Conservation (phyloP, 2,797 vertebrate genomes). For the Schizopygopsis pylzovi region DNA sequence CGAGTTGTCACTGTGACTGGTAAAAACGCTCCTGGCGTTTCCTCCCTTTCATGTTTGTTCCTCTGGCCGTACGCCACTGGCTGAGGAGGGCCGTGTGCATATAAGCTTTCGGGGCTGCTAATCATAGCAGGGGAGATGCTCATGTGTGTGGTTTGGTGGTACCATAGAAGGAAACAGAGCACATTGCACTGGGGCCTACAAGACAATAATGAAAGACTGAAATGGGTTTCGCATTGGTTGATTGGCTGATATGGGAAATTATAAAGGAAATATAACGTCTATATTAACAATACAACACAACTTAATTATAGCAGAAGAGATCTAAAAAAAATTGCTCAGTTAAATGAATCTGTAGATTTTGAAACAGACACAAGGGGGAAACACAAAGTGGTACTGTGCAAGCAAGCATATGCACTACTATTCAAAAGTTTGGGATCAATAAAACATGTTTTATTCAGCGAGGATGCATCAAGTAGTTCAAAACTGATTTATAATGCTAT, state of each 20-base stretch:
- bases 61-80: conserved; percentile 56
- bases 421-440: neutral
- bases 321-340: neutral
- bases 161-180: neutral
- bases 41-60: conserved; percentile 48
- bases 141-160: conserved; percentile 24
- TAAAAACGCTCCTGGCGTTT: conserved; percentile 44
- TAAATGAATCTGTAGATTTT: neutral
- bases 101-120: conserved; percentile 71
- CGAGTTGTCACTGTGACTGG: conserved; percentile 1
- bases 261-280: neutral
- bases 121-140: conserved; percentile 70
- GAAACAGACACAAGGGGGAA: neutral
- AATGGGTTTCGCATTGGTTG: neutral
- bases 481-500: neutral
- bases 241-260: neutral
- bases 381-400: neutral
- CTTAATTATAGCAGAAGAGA: neutral
- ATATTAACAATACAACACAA: neutral
- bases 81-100: conserved; percentile 55
- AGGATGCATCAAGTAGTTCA: neutral
- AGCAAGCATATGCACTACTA: neutral
- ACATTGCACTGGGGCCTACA: conserved; percentile 16
- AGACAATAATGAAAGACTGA: conserved; percentile 7
- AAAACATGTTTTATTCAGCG: neutral